Percentiles rank a stretch among this genome's conserved stretches.
Conservation (phyloP, 2,113 vertebrate species). For the Ahaetulla prasina region DNA sequence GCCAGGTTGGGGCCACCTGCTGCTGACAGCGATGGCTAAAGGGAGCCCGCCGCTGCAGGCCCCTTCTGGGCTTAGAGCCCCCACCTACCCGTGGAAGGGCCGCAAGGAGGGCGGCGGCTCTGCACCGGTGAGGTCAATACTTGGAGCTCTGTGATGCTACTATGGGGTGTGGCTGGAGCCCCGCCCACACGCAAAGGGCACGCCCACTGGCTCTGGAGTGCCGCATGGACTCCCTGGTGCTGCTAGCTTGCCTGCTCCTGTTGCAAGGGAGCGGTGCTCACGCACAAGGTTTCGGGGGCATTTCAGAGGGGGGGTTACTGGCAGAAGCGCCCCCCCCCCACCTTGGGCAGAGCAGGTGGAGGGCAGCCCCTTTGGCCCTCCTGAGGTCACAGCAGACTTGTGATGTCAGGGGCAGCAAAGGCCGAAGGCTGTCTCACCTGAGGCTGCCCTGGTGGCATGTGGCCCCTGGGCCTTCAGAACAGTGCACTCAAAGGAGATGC, state of each 20-base stretch:
- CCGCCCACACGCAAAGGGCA: not conserved
- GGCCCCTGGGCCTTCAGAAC: not conserved
- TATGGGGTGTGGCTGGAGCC: not conserved
- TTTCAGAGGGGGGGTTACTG: not conserved
- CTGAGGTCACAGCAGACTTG: not conserved
- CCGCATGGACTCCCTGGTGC: not conserved
- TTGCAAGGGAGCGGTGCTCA: not conserved
- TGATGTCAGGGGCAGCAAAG: not conserved
- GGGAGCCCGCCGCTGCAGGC: not conserved
- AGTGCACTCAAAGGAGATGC: not conserved
- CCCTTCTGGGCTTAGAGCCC: not conserved
- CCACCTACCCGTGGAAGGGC: not conserved
- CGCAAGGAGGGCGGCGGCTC: not conserved
- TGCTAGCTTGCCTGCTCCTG: not conserved
- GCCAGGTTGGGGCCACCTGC: not conserved
- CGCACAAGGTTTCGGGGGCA: not conserved
- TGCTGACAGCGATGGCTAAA: not conserved
- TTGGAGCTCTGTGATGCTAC: not conserved
- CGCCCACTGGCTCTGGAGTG: not conserved
- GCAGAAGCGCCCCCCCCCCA: no score
- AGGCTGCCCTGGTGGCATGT: not conserved
- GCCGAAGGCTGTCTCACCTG: not conserved
- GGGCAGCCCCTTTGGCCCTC: not conserved
- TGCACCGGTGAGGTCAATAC: not conserved
- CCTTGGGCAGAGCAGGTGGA: not conserved